phyloP scores from a whole-genome alignment of 2,888 invertebrate genomes.

The Galeopsomyia nigrocyanea region DNA sequence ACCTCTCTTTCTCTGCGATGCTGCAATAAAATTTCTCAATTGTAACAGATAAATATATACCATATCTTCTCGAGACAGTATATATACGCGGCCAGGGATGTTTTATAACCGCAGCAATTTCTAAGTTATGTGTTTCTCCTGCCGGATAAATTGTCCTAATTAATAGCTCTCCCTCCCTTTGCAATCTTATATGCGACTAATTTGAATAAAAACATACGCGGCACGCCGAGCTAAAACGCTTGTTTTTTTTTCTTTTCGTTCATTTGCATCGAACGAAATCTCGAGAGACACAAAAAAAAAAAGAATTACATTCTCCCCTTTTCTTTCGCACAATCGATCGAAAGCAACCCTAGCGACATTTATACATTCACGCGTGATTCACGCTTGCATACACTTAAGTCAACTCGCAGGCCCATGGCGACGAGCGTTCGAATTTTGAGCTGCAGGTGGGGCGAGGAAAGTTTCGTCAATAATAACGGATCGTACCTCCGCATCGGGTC shows the following conservation, averaged over 20 bases:
- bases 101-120: slow-evolving; percentile 6
- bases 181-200: too few relatives aligned
- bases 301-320: too few relatives aligned
- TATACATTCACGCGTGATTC: too few relatives aligned
- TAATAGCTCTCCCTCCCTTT: slow-evolving; percentile 18
- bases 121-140: neutral
- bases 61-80: too few relatives aligned
- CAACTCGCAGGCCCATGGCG: neutral
- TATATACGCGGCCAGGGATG: neutral
- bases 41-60: neutral
- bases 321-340: too few relatives aligned
- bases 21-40: neutral
- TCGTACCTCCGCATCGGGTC: neutral
- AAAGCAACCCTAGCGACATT: too few relatives aligned
- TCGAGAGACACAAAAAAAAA: neutral
- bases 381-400: too few relatives aligned
- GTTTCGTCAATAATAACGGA: slow-evolving; percentile 46
- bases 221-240: neutral
- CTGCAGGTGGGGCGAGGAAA: slow-evolving; percentile 13
- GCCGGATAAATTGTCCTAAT: slow-evolving; percentile 8
- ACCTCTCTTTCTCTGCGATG: neutral
- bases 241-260: too few relatives aligned
- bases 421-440: neutral
- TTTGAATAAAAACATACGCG: too few relatives aligned
- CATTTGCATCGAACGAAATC: neutral